Evolutionary conservation across 2,797 vertebrate species (phyloP), one percentile per base, ranked within the genome.

Genomic region (Acanthurus tractus): DNA sequence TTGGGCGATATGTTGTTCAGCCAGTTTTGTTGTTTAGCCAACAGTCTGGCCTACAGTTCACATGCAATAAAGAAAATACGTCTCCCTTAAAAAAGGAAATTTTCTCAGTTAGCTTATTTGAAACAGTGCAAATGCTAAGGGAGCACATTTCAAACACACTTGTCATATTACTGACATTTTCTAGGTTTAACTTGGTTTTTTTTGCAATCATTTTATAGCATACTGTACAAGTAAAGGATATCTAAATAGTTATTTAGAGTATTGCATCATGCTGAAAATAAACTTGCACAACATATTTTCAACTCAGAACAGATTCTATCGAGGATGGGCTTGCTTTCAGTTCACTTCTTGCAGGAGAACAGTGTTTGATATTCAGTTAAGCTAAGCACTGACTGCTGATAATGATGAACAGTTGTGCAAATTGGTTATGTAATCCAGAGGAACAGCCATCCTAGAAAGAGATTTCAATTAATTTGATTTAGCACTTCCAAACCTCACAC

Each of bases 31-130:
- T 79, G 54, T 20, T 76, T 59, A 45, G 36, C 36, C 17, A 59
- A 68, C 40, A 68, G 20, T 44, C 49, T 66, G 76, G 25, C 52
- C 20, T 55, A 70, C 15, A 48, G 66, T 46, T 62, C 66, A 89
- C 88, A 92, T 91, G 85, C 88, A 86, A 38, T 72, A 86, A 70
- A 78, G 44, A 74, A 80, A 70, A 70, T 25, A 75, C 45, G 53
- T 50, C 34, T 61, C 45, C 53, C 54, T 46, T 69, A 22, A 76
- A 73, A 70, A 57, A 10, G 20, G 12, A 57, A 63, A 15, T 52
- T 8, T 56, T 65, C 63, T 74, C 14, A 70, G 12, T 74, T n/a
- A 17, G 34, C 2, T 64, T 38, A 48, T 76, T 71, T 44, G 40
- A 65, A 82, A 29, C 23, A 87, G 73, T 77, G 70, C 67, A 87